Evolutionary conservation across 2,888 invertebrate species (phyloP).

Genomic region (Tetragnatha montana): DNA sequence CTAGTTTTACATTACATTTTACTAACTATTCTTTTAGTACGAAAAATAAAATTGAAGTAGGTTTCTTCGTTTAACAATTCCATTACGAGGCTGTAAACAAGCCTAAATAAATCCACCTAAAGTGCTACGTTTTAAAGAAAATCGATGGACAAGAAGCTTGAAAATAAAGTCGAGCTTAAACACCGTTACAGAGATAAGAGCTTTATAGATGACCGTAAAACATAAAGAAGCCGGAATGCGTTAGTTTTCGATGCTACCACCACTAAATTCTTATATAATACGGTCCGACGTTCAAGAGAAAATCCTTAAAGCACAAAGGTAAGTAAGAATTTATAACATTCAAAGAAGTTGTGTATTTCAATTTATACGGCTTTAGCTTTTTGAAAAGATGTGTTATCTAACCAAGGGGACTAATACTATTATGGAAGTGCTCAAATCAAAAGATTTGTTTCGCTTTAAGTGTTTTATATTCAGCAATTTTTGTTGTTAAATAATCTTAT

Average conservation of each 20-base stretch:
- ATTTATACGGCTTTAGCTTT: background rate
- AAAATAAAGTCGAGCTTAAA: background rate
- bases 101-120: background rate
- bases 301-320: background rate
- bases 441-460: no score
- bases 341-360: background rate
- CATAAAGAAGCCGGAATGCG: constrained; percentile 1
- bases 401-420: no score
- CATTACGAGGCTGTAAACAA: background rate
- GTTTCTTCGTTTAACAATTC: background rate
- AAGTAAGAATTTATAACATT: background rate
- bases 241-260: background rate
- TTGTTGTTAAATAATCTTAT: no score
- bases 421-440: no score
- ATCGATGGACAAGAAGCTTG: background rate
- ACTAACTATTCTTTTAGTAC: no score
- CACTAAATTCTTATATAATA: background rate
- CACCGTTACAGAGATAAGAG: constrained; percentile 7
- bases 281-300: background rate
- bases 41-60: no score
- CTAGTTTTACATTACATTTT: no score
- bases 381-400: background rate
- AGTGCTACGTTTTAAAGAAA: background rate
- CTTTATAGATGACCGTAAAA: constrained; percentile 35
- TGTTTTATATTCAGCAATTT: no score